These are phyloP conservation scores for Girardinichthys multiradiatus DNA, from an alignment of 2,113 vertebrate species.

Conservation along the genomic window DNA sequence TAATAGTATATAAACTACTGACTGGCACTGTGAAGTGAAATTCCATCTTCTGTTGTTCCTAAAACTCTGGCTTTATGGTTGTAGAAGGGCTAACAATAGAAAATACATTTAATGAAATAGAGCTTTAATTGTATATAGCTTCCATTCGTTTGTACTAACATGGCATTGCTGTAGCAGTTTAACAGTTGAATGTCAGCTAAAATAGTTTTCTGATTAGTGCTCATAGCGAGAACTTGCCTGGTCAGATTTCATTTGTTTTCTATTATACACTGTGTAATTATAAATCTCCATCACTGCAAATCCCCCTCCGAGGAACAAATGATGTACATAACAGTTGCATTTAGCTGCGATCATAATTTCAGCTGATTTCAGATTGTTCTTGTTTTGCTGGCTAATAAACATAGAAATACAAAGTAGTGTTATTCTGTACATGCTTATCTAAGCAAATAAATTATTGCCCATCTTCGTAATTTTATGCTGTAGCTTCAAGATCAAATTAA, in stretches of 20 bases:
- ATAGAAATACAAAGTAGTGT: conserved; percentile 28
- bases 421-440: conserved; percentile 32
- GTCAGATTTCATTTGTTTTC: conserved; percentile 67
- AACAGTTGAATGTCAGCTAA: conserved; percentile 51
- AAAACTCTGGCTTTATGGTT: conserved; percentile 3
- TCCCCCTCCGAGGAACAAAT: conserved; percentile 66
- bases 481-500: conserved; percentile 58
- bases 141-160: conserved; percentile 23
- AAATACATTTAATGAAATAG: background rate
- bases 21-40: conserved; percentile 11
- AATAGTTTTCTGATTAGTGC: conserved; percentile 64
- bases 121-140: conserved; percentile 5
- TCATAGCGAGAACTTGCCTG: conserved; percentile 43
- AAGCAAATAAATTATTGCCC: conserved; percentile 45
- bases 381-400: conserved; percentile 38
- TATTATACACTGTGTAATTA: conserved; percentile 70
- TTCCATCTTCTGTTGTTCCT: background rate
- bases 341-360: conserved; percentile 59
- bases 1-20: background rate
- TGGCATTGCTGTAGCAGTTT: conserved; percentile 12
- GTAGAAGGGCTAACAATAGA: conserved; percentile 1
- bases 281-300: conserved; percentile 64
- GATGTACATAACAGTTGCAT: conserved; percentile 63
- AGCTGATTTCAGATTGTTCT: conserved; percentile 39
- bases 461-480: conserved; percentile 48